Evolutionary conservation across 2,113 vertebrate genomes (phyloP).

Genomic region (Axis porcinus): DNA sequence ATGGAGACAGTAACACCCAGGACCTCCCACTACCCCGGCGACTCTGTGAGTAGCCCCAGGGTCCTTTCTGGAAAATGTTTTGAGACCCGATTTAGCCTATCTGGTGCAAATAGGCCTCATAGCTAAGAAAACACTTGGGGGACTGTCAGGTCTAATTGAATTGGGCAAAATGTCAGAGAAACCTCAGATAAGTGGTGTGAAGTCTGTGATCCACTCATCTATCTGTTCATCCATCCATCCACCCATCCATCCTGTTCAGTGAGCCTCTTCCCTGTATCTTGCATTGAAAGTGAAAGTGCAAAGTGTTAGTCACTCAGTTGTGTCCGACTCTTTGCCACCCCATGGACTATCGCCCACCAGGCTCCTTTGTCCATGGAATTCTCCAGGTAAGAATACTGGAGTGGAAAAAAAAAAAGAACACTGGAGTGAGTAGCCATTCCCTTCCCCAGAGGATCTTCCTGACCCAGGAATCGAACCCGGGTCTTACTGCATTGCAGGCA

Average conservation of each 20-base stretch:
- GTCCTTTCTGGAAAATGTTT: constrained; percentile 36
- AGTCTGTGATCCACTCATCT: not conserved
- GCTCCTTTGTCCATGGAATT: not conserved
- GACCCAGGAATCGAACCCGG: accelerated
- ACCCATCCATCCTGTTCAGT: not conserved
- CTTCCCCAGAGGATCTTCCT: not conserved
- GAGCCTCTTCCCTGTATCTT: not conserved
- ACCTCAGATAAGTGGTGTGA: not conserved
- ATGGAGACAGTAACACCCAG: not conserved
- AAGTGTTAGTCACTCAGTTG: not conserved
- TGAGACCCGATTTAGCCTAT: not conserved
- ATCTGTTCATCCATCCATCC: not conserved
- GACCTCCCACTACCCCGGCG: not conserved
- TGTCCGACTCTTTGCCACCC: not conserved
- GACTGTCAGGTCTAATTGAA: not conserved
- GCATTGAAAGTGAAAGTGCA: not conserved
- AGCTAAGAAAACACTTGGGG: not conserved
- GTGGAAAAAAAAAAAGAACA: not conserved
- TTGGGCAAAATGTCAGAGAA: not conserved
- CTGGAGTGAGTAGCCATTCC: not conserved
- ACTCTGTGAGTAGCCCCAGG: not conserved
- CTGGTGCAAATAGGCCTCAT: not conserved
- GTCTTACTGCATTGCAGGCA: not conserved
- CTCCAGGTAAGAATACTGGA: not conserved
- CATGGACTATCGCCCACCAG: not conserved